A percentile compares a stretch with the other conserved stretches of the same genome.
Conservation (phyloP, 2,888 invertebrate genomes). For the Clepsis dumicolana region DNA sequence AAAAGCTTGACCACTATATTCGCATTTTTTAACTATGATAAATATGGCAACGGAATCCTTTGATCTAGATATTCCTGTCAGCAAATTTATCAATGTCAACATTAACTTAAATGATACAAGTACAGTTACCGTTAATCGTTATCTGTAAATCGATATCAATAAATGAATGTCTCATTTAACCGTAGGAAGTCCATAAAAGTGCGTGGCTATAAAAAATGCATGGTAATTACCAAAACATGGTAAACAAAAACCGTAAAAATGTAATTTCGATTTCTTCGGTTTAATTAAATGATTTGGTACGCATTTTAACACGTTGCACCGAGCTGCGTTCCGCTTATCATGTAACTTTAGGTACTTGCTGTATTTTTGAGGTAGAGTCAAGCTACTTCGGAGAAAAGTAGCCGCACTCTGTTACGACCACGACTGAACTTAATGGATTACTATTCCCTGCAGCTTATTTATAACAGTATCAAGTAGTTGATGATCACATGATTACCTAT, state of each 20-base stretch:
- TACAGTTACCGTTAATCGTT: background rate
- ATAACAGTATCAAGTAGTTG: too few relatives aligned
- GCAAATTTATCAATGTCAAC: background rate
- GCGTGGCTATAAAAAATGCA: background rate
- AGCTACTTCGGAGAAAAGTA: too few relatives aligned
- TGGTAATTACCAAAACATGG: conserved; percentile 5
- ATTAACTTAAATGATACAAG: background rate
- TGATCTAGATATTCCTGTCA: background rate
- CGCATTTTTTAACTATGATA: background rate
- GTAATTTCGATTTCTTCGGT: background rate
- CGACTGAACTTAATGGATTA: too few relatives aligned
- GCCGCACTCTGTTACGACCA: too few relatives aligned
- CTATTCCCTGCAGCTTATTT: too few relatives aligned
- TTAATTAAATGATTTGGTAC: background rate
- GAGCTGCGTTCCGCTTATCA: background rate
- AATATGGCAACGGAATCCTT: background rate
- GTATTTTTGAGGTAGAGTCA: too few relatives aligned
- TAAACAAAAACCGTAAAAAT: background rate
- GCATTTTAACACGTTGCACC: background rate
- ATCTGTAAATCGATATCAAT: background rate
- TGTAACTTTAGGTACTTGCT: background rate
- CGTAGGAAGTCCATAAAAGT: background rate
- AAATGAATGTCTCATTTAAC: conserved; percentile 1
- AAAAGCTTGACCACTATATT: background rate
- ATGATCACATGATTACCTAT: too few relatives aligned